phyloP scores from a whole-genome alignment of 2,113 vertebrate species.

The human (Homo sapiens) region DNA sequence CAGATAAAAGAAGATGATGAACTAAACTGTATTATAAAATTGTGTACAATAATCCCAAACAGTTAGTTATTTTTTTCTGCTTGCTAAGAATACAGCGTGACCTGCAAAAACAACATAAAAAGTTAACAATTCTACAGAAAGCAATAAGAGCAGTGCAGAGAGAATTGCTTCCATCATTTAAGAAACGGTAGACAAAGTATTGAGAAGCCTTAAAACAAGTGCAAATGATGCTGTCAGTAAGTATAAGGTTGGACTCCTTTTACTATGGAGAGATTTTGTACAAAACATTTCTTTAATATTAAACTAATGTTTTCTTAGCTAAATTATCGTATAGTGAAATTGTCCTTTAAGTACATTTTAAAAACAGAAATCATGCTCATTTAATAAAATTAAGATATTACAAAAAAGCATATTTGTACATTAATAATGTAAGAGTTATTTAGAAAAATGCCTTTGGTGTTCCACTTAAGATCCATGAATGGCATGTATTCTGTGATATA shows the following conservation, averaged over 20 bases:
- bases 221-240: not conserved
- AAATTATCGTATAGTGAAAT: not conserved
- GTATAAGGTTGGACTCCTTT: not conserved
- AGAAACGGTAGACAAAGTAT: not conserved
- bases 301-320: not conserved
- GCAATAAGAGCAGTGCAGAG: not conserved
- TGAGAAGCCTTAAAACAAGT: not conserved
- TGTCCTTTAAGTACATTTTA: not conserved
- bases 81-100: not conserved
- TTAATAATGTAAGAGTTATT: slow-evolving; percentile 17
- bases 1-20: slow-evolving; percentile 59
- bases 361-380: not conserved
- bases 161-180: not conserved
- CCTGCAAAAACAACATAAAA: not conserved
- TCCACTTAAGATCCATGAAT: not conserved
- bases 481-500: not conserved
- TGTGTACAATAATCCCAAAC: slow-evolving; percentile 25
- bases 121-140: slow-evolving; percentile 37
- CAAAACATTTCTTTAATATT: not conserved
- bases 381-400: slow-evolving; percentile 11
- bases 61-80: slow-evolving; percentile 8
- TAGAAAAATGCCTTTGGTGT: not conserved
- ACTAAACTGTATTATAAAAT: slow-evolving; percentile 39
- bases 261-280: not conserved
- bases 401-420: not conserved